phyloP scores from a whole-genome alignment of 2,888 invertebrate genomes.

The Patella caerulea region DNA sequence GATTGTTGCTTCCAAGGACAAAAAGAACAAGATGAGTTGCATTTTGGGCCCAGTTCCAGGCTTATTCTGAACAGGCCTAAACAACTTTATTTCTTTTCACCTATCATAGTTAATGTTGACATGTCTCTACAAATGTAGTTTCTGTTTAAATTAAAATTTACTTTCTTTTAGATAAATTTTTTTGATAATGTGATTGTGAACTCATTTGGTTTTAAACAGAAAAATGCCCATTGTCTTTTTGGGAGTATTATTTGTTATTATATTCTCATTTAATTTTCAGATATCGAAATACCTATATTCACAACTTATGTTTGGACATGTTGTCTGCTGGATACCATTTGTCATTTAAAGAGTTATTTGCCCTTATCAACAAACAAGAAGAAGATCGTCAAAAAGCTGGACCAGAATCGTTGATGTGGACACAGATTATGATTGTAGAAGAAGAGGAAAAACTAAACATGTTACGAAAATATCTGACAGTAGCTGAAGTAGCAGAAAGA shows the following conservation, averaged over 20 bases:
- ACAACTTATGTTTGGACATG: slow-evolving; percentile 70
- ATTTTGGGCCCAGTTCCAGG: too few species aligned
- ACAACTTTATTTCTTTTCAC: too few species aligned
- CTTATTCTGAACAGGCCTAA: too few species aligned
- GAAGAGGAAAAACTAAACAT: slow-evolving; percentile 67
- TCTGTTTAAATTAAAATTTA: too few species aligned
- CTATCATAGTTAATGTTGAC: too few species aligned
- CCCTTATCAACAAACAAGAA: slow-evolving; percentile 65
- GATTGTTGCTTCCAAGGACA: too few species aligned
- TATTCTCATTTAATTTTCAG: slow-evolving; percentile 38
- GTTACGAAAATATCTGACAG: slow-evolving; percentile 62
- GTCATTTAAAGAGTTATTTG: slow-evolving; percentile 69
- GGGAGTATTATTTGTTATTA: neutral
- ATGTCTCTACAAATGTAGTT: too few species aligned
- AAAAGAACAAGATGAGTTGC: too few species aligned
- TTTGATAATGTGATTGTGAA: too few species aligned
- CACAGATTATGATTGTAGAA: slow-evolving; percentile 61
- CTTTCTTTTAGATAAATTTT: too few species aligned
- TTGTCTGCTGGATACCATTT: slow-evolving; percentile 68
- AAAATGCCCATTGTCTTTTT: too few species aligned
- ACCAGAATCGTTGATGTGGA: slow-evolving; percentile 69
- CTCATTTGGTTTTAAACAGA: too few species aligned
- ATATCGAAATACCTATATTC: slow-evolving; percentile 68
- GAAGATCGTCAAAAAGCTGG: slow-evolving; percentile 62
- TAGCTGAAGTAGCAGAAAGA: slow-evolving; percentile 64